phyloP scores from a whole-genome alignment of 2,797 vertebrate species.

The Rhinogobio ventralis region DNA sequence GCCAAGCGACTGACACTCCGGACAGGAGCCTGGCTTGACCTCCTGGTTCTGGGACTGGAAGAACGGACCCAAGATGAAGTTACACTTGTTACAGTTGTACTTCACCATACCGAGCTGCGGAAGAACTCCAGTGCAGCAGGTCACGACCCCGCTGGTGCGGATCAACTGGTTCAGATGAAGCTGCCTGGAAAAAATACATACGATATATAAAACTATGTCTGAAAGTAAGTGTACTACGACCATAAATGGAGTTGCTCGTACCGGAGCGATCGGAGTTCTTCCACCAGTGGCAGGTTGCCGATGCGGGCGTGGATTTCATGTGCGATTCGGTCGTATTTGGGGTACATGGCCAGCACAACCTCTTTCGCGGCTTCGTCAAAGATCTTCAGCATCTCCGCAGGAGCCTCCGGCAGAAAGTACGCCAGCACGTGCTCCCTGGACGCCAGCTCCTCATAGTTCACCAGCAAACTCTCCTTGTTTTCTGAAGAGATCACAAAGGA shows the following conservation, averaged over 20 bases:
- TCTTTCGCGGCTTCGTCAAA: conserved; percentile 97
- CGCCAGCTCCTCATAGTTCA: conserved; percentile 95
- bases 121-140: conserved; percentile 92
- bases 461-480: conserved; percentile 94
- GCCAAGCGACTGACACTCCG: conserved; percentile 93
- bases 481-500: conserved; percentile 72
- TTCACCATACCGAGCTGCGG: conserved; percentile 98
- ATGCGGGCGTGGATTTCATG: conserved; percentile 96
- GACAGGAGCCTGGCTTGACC: conserved; percentile 97
- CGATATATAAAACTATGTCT: too few relatives aligned
- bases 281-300: conserved; percentile 93
- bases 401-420: conserved; percentile 96
- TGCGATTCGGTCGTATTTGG: conserved; percentile 94
- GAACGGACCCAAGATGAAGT: conserved; percentile 93
- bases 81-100: conserved; percentile 98
- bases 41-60: conserved; percentile 99
- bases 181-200: conserved; percentile 77
- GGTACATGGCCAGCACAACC: conserved; percentile 97
- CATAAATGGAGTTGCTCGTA: conserved; percentile 60
- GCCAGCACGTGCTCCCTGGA: conserved; percentile 94
- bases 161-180: conserved; percentile 98
- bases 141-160: conserved; percentile 95
- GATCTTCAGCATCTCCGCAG: conserved; percentile 95
- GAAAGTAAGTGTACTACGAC: too few relatives aligned
- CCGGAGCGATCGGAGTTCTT: conserved; percentile 94